A percentile compares a stretch with the other conserved stretches of the same genome.
Conservation (phyloP, 2,113 vertebrate genomes). For the Sebastes schlegelii region DNA sequence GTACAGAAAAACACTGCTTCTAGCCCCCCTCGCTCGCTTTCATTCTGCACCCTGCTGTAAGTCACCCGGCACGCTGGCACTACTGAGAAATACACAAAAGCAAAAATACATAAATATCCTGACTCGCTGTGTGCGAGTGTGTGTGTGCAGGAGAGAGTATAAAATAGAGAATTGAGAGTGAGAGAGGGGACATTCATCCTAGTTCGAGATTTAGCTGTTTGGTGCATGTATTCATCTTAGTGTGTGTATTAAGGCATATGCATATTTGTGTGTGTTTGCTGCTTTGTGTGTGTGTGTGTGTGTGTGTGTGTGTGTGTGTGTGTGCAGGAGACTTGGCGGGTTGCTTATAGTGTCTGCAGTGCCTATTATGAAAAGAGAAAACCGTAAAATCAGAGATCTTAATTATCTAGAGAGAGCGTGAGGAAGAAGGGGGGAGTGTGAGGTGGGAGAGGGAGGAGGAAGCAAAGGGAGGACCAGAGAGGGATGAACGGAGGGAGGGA, state of each 20-base stretch:
- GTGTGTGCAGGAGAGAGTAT: conserved; percentile 18
- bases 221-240: conserved; percentile 70
- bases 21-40: conserved; percentile 55
- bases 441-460: conserved; percentile 12
- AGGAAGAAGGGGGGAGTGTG: conserved; percentile 25
- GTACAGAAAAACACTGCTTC: conserved; percentile 56
- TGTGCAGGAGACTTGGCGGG: conserved; percentile 66
- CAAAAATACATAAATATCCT: conserved; percentile 78
- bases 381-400: conserved; percentile 81
- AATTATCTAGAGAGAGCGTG: conserved; percentile 79
- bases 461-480: conserved; percentile 26
- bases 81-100: conserved; percentile 68
- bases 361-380: conserved; percentile 79
- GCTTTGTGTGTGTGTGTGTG: conserved; percentile 38
- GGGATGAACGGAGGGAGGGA: not conserved
- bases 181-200: conserved; percentile 61
- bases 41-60: conserved; percentile 77
- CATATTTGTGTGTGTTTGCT: conserved; percentile 49
- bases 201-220: conserved; percentile 69
- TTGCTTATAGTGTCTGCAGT: conserved; percentile 71
- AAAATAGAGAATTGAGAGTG: conserved; percentile 45
- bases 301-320: conserved; percentile 23
- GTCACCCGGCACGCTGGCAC: conserved; percentile 68
- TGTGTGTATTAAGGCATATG: conserved; percentile 49
- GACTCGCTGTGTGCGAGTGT: conserved; percentile 39